phyloP scores from a whole-genome alignment of 1,140 invertebrate species.

The Dryas iulia region DNA sequence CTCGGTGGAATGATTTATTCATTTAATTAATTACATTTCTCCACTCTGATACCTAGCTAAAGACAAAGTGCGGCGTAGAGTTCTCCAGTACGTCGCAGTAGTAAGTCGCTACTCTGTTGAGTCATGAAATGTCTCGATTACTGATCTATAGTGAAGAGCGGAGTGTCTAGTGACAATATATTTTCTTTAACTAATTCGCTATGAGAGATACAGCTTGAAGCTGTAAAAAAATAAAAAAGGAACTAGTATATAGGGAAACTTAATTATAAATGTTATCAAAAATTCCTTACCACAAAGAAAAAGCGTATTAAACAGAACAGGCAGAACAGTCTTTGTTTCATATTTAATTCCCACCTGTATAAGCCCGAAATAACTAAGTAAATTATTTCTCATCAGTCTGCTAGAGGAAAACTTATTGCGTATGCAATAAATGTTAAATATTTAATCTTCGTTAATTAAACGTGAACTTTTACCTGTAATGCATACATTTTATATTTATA shows the following conservation, averaged over 20 bases:
- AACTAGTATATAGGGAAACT: no score
- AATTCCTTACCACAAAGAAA: not conserved
- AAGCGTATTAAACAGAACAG: not conserved
- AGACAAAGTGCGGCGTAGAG: not conserved
- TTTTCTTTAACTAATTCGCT: not conserved
- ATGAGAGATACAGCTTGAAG: not conserved
- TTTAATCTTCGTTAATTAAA: constrained; percentile 17
- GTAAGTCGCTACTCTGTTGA: no score
- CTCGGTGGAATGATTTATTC: no score
- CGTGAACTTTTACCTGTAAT: not conserved
- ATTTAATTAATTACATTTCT: no score
- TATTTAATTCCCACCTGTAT: constrained; percentile 1
- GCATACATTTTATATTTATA: not conserved
- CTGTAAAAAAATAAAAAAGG: no score
- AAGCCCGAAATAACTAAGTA: constrained; percentile 5
- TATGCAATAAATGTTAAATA: constrained; percentile 8
- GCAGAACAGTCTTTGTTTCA: constrained; percentile 1
- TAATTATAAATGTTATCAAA: not conserved
- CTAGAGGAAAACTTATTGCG: constrained; percentile 1
- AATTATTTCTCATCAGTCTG: constrained; percentile 11
- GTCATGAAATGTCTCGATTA: not conserved
- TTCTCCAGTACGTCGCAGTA: no score
- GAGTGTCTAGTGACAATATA: not conserved
- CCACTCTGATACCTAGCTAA: no score
- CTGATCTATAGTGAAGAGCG: not conserved